Base-by-base conservation (phyloP, 2,113 vertebrate genomes). In the Rhodinocichla rosea region DNA sequence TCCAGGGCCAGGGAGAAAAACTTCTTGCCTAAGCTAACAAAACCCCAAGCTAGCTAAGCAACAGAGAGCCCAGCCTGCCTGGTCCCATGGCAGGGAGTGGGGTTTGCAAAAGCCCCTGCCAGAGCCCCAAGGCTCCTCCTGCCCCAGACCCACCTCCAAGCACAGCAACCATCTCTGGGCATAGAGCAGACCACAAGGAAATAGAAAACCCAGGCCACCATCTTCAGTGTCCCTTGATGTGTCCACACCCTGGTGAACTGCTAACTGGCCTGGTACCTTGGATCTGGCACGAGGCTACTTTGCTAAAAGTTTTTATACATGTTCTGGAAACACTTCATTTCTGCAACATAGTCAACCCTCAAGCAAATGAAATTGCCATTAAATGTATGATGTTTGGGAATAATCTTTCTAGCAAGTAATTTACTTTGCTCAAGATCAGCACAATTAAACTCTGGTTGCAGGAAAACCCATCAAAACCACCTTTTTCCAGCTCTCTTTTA, bases 41-140 rank as follows among this genome's bases (percentile, higher is more conserved):
- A 30, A 35, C 12, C 0, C 8, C 35, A 40, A 42, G 19, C 23
- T 10, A 30, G 11, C 20, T 13, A 24, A 60, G 37, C 19, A 24
- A 1, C 35, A 42, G 55, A 28, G 11, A 50, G 35, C 30, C 44
- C 35, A 6, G 42, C 35, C 9, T 0, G 3, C 26, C 7, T 1
- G 2, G 33, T n/a, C 45, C 40, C 17, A 9, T 0, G 3, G 33
- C 14, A 18, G 27, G 16, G 13, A 26, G 3, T 2, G 52, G 15
- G 28, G 11, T 14, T 22, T 49, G 18, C 3, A 23, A 49, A 33
- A 56, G 21, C 27, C 9, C 1, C 1, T 1, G 1, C 23, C 32
- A 35, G 20, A 56, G 22, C 18, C 8, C 53, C 35, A 17, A 6
- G 35, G 44, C 32, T 70, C 7, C 37, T 32, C 15, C 9, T 13